Conservation (phyloP, 2,888 invertebrate species). For the Myathropa florea region DNA sequence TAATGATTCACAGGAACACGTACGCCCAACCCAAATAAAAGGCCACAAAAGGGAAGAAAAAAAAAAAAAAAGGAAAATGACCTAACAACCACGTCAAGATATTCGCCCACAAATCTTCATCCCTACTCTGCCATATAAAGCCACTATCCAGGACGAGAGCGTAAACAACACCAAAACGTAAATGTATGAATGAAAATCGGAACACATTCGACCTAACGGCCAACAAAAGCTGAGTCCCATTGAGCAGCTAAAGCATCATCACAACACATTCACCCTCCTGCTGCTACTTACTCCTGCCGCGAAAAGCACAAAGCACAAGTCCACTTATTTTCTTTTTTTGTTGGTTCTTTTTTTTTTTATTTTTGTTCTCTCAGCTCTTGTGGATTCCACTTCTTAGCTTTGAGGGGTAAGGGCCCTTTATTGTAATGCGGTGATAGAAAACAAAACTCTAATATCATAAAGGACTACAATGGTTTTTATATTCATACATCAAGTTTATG, state of each 20-base stretch:
- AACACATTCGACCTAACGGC: constrained; percentile 1
- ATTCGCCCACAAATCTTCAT: not conserved
- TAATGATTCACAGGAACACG: not conserved
- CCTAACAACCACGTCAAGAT: not conserved
- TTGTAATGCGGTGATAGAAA: not conserved
- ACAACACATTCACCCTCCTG: not conserved
- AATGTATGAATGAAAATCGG: constrained; percentile 35
- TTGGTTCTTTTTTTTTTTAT: too few species aligned
- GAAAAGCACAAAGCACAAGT: constrained; percentile 41
- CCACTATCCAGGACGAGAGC: not conserved
- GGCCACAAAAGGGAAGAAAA: not conserved
- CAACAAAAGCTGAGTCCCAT: constrained; percentile 9
- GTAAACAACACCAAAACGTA: constrained; percentile 1
- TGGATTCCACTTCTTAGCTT: constrained; percentile 15
- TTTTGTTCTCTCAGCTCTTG: not conserved
- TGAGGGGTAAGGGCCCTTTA: constrained; percentile 28
- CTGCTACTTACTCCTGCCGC: not conserved
- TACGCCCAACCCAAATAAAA: not conserved
- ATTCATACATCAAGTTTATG: not conserved
- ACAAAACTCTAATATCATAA: not conserved
- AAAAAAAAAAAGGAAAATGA: not conserved
- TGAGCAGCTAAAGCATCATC: not conserved
- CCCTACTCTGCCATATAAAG: not conserved
- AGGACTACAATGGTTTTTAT: not conserved
- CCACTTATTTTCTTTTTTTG: not conserved